Percentiles rank a stretch among this genome's conserved stretches.
These are phyloP conservation scores for Rhinoderma darwinii DNA, from an alignment of 2,113 vertebrate genomes.

Conservation along the genomic window DNA sequence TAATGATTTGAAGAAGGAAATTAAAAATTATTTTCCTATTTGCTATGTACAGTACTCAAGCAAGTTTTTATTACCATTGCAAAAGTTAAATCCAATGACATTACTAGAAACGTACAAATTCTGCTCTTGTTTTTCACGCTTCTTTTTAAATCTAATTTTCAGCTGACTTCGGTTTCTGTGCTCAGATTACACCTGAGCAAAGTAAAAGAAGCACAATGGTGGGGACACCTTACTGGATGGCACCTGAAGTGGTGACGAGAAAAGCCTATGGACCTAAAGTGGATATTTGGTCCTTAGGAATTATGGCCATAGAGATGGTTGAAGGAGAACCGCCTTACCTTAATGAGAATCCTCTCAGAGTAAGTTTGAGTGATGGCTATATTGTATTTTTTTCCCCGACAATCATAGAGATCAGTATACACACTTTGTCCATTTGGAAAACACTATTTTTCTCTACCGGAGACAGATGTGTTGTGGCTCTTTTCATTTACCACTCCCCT, in stretches of 20 bases:
- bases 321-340: slow-evolving; percentile 98
- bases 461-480: no score
- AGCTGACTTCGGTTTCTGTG: slow-evolving; percentile 99
- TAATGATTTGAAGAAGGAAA: no score
- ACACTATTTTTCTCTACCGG: no score
- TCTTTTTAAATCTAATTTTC: slow-evolving; percentile 63
- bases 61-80: no score
- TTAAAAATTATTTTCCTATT: no score
- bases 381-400: background rate
- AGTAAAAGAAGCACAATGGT: slow-evolving; percentile 99
- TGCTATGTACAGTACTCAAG: no score
- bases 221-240: slow-evolving; percentile 98
- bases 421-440: background rate
- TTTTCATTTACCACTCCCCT: no score
- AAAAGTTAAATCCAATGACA: no score
- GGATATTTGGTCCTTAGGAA: slow-evolving; percentile 98
- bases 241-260: slow-evolving; percentile 95
- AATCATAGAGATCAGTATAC: background rate
- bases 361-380: slow-evolving; percentile 67
- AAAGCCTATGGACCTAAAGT: slow-evolving; percentile 98
- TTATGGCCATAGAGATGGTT: slow-evolving; percentile 99
- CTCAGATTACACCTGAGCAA: slow-evolving; percentile 98
- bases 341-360: slow-evolving; percentile 99
- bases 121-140: slow-evolving; percentile 13
- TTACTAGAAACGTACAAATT: no score